Conservation (phyloP, 2,888 invertebrate species). For the Pachliopta kotzebuea region DNA sequence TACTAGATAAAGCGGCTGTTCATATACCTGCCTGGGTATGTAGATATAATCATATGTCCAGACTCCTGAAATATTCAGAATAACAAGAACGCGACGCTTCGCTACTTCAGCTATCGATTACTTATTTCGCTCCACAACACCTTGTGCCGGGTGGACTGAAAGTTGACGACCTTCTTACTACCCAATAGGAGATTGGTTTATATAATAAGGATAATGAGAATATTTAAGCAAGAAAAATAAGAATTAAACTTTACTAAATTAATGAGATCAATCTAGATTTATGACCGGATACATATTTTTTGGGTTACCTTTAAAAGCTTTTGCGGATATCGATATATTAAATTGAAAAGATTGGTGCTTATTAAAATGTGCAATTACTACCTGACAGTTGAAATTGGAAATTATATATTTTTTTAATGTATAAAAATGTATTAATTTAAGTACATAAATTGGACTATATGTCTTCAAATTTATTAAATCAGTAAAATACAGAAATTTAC, state of each 20-base stretch:
- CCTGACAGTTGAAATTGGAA: neutral
- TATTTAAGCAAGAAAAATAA: neutral
- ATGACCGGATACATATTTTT: neutral
- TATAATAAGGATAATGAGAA: neutral
- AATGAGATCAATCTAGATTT: neutral
- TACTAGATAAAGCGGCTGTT: no score
- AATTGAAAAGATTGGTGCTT: neutral
- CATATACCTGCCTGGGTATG: no score
- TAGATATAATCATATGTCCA: neutral
- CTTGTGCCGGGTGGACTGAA: conserved; percentile 4
- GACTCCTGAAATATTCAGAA: conserved; percentile 22
- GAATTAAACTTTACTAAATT: neutral
- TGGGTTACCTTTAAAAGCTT: neutral
- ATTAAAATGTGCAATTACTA: neutral
- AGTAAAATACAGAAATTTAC: no score
- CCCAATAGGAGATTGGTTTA: conserved; percentile 1
- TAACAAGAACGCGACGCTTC: conserved; percentile 9
- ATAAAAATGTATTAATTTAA: no score
- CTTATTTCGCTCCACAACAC: conserved; percentile 11
- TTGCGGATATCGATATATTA: neutral
- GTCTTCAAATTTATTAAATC: neutral
- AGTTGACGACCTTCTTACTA: conserved; percentile 19
- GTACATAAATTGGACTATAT: neutral
- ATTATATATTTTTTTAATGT: no score
- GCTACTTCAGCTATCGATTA: conserved; percentile 19